Percentiles rank a stretch among this genome's conserved stretches.
phyloP scores from a whole-genome alignment of 2,888 invertebrate species.

The Agrotis exclamationis region DNA sequence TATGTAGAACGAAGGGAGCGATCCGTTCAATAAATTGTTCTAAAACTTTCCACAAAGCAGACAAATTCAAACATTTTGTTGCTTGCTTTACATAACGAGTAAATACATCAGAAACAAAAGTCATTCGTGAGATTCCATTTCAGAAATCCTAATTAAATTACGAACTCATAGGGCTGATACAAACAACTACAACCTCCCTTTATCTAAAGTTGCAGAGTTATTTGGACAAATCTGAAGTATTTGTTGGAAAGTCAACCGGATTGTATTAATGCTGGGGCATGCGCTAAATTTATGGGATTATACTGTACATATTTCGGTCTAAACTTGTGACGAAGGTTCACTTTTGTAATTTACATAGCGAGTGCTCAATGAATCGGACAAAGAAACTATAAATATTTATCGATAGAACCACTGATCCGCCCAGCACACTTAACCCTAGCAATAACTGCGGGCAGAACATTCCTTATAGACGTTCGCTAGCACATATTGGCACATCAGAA shows the following conservation, averaged over 20 bases:
- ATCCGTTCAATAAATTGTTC: constrained; percentile 73
- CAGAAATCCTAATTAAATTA: constrained; percentile 87
- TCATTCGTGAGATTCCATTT: constrained; percentile 83
- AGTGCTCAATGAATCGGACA: constrained; percentile 32
- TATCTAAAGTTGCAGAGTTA: constrained; percentile 83
- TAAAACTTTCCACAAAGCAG: constrained; percentile 69
- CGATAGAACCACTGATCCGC: constrained; percentile 4
- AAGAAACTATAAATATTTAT: constrained; percentile 39
- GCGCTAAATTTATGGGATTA: constrained; percentile 72
- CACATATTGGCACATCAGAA: constrained; percentile 63
- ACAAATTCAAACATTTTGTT: constrained; percentile 68
- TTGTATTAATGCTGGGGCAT: constrained; percentile 73
- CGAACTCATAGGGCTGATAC: constrained; percentile 75
- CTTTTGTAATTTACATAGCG: constrained; percentile 56
- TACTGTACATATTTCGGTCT: constrained; percentile 70
- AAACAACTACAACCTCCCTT: constrained; percentile 80
- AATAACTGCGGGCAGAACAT: constrained; percentile 48
- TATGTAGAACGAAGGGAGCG: constrained; percentile 59
- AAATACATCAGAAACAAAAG: constrained; percentile 80
- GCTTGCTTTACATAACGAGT: constrained; percentile 73
- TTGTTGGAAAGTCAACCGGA: constrained; percentile 77
- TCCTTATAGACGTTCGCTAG: constrained; percentile 48
- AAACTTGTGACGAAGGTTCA: constrained; percentile 56
- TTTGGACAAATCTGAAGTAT: constrained; percentile 84
- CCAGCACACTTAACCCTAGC: constrained; percentile 41